phyloP scores from a whole-genome alignment of 2,113 vertebrate genomes.

The Todiramphus chloris region DNA sequence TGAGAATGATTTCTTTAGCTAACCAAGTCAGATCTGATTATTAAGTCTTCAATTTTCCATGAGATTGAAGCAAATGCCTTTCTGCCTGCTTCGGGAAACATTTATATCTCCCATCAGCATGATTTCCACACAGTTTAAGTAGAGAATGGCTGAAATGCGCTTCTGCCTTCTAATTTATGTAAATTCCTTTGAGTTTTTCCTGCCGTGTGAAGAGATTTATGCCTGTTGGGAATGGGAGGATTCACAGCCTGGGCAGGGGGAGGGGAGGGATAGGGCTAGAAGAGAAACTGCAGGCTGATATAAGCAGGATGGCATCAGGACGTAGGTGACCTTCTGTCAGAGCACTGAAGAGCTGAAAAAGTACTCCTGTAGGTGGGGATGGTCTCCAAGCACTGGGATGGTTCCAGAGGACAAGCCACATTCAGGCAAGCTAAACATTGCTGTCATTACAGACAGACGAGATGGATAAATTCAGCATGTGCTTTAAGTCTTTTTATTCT shows the following conservation, averaged over 20 bases:
- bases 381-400: background rate
- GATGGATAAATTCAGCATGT: background rate
- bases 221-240: background rate
- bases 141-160: background rate
- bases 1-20: background rate
- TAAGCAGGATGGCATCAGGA: background rate
- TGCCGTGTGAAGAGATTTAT: conserved; percentile 24
- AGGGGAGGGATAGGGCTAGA: background rate
- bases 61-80: background rate
- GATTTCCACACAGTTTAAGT: conserved; percentile 14
- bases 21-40: conserved; percentile 30
- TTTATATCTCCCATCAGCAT: background rate
- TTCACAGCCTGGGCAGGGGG: background rate
- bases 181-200: conserved; percentile 29
- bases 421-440: background rate
- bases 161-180: conserved; percentile 56
- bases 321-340: background rate
- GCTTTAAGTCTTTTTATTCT: background rate
- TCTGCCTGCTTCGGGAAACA: background rate
- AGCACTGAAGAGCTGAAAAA: background rate
- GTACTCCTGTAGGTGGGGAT: background rate
- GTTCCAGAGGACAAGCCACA: background rate
- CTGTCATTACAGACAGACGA: background rate
- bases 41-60: background rate
- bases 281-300: background rate